Evolutionary conservation across 30 jellyfish, hydroid and myxozoan species (phyloP).

Genomic region (Morbakka virulenta): DNA sequence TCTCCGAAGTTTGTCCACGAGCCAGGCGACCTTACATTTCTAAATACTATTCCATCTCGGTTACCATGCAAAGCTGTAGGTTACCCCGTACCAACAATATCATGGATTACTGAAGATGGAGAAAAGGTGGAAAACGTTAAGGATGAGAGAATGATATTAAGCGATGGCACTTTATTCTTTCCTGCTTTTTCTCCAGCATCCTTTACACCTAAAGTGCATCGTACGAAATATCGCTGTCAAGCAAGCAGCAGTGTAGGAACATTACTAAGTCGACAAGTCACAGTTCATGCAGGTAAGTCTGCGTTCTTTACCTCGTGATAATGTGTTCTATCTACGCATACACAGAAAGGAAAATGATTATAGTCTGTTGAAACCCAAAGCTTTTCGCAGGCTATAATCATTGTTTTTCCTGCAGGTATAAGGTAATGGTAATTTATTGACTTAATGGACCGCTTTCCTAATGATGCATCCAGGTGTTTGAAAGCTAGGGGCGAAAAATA

Average conservation of each 20-base stretch:
- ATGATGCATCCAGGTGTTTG: no score
- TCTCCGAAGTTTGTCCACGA: constrained; percentile 37
- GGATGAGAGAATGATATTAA: constrained; percentile 31
- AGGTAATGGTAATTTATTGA: no score
- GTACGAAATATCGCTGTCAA: constrained; percentile 58
- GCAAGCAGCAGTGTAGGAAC: constrained; percentile 66
- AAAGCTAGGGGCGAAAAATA: no score
- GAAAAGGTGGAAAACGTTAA: constrained; percentile 35
- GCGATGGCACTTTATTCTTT: constrained; percentile 58
- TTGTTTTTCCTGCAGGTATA: no score
- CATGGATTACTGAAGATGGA: constrained; percentile 74
- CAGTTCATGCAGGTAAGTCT: constrained; percentile 80
- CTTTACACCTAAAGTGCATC: constrained; percentile 42
- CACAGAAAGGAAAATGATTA: no score
- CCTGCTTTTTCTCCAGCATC: constrained; percentile 52
- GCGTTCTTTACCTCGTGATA: no score
- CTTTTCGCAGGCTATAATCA: no score
- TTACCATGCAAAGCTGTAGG: constrained; percentile 77
- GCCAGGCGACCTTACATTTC: constrained; percentile 59
- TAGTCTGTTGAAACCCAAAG: no score
- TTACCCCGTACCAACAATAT: constrained; percentile 58
- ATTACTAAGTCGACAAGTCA: constrained; percentile 51
- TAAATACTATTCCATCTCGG: constrained; percentile 66
- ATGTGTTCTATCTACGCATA: no score
- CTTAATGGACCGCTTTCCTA: no score